Base-by-base conservation (phyloP, 2,888 invertebrate species). In the Dasypolia templi region DNA sequence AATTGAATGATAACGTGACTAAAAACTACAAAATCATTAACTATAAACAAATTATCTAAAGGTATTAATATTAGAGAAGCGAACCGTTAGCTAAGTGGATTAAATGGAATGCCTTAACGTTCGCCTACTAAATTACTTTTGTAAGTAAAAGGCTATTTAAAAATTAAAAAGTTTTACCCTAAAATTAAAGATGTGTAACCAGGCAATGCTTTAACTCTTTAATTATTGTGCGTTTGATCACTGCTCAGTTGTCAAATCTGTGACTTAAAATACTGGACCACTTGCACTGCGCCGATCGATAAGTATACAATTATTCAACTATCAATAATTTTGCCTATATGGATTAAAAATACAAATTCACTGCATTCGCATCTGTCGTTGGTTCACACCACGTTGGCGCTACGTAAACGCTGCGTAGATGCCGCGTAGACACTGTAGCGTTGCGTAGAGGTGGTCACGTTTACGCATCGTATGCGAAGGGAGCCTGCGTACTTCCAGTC, bases 31-130 rank as follows among this genome's bases (percentile, higher is more conserved):
- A 64, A 71, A 51, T 29, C 22, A 55, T 0, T 44, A 39, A 19
- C 73, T 39, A 69, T 49, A 69, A 35, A 78, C 63, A 78, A 53
- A 80, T 72, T 58, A 75, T 56, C 44, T n/a, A 19, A 53, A 49
- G 35, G 46, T 65, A 80, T 70, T 66, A 59, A 66, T 68, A 67
- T 55, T 82, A n/a, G n/a, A n/a, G n/a, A n/a, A n/a, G n/a, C n/a
- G n/a, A n/a, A 62, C 22, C 66, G 61, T 67, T 74, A 70, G 35
- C 51, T 73, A 66, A 73, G 44, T 72, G 55, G 79, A 81, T 79
- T 67, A 63, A 66, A 66, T 66, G 58, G 55, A 49, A 66, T 63
- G 53, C 51, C 42, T 35, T 69, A 81, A 59, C 64, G 63, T 49
- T 39, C 29, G 42, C 7, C 3, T 32, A 51, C 44, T 76, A 35